Evolutionary conservation across 2,113 vertebrate genomes (phyloP).

Genomic region (Dendropsophus ebraccatus): DNA sequence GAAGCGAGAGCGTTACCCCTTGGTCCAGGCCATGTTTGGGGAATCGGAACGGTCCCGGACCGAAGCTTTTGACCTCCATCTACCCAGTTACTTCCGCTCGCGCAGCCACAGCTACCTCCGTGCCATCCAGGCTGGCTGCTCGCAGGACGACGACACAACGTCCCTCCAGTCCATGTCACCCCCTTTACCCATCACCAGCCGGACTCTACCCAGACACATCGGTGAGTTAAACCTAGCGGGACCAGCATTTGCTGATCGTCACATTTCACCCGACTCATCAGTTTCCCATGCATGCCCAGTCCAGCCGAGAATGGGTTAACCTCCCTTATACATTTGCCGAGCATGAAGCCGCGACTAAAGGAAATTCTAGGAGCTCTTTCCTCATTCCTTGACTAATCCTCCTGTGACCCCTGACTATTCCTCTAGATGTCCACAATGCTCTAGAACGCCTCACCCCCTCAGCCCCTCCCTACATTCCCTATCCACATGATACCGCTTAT

Average conservation of each 20-base stretch:
- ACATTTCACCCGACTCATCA: background rate
- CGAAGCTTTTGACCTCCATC: conserved; percentile 88
- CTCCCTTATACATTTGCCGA: background rate
- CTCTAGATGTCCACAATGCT: background rate
- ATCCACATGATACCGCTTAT: background rate
- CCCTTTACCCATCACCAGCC: conserved; percentile 84
- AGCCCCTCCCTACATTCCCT: background rate
- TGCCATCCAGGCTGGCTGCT: conserved; percentile 98
- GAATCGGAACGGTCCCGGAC: conserved; percentile 84
- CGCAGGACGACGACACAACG: conserved; percentile 92
- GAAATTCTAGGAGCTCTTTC: background rate
- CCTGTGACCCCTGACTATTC: background rate
- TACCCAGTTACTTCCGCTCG: conserved; percentile 95
- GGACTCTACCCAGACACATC: conserved; percentile 89
- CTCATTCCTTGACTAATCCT: conserved; percentile 6
- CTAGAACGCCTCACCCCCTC: background rate
- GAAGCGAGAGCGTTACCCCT: conserved; percentile 29
- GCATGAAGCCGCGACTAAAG: background rate
- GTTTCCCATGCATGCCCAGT: background rate
- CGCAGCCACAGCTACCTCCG: conserved; percentile 99
- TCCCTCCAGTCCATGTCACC: conserved; percentile 93
- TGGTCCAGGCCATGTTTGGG: conserved; percentile 74
- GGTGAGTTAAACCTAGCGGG: conserved; percentile 77
- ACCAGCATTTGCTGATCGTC: background rate
- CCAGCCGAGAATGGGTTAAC: background rate